Evolutionary conservation across 2,888 invertebrate genomes (phyloP), one percentile per base, ranked within the genome.

Genomic region (Dryocosmus kuriphilus): DNA sequence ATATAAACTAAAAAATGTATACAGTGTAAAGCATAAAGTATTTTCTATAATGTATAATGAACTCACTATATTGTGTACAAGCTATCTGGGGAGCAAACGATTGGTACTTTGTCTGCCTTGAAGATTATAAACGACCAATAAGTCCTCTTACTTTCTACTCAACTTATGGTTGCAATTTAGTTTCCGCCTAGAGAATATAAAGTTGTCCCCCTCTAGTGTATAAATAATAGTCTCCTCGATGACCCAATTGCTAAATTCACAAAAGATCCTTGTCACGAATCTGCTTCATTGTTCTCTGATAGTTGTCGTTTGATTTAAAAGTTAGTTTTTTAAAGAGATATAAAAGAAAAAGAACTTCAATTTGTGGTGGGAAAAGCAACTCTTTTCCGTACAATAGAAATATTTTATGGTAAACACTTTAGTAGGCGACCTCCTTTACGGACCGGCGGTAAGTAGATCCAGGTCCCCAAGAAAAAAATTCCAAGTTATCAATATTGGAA

Each of bases 101-200:
- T 51, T 71, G 46, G 71, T 71, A 71, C 71, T 71, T 51, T 51
- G 30, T 71, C 51, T 51, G 46, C n/a, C 24, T 27, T 71, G 51
- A 71, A 71, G 71, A 71, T 51, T 71, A 30, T 71, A 71, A 71
- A 71, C 46, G 51, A 71, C 46, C 51, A 71, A 71, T 71, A 46
- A 30, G 30, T 51, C 51, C 71, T 71, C 51, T 32, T 71, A 71
- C 46, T 71, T 71, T 71, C 71, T 71, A 30, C 46, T 71, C n/a
- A 46, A 71, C 51, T 51, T 71, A n/a, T 27, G 14, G n/a, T 71
- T 51, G 46, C 46, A 46, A 51, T 46, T 71, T n/a, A 51, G 4
- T n/a, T 19, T 46, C 41, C 19, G 51, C 51, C n/a, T 51, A 51
- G n/a, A 65, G 24, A 38, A 8, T 41, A 24, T 27, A 46, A 27